Evolutionary conservation across 2,113 vertebrate genomes (phyloP), one percentile per base, ranked within the genome.

Genomic region (Dissostichus mawsoni): DNA sequence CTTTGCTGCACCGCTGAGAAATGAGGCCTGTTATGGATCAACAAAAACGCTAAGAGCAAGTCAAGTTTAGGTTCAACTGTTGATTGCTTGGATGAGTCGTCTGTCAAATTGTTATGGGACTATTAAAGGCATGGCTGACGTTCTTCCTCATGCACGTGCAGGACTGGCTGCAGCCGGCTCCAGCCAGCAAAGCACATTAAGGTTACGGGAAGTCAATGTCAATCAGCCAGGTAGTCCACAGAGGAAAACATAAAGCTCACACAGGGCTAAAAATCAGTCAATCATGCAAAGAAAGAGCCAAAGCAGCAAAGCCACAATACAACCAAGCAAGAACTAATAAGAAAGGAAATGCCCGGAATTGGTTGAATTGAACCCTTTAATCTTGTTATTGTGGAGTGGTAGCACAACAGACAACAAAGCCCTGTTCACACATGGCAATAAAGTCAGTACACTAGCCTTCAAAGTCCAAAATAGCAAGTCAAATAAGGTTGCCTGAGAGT

Each of bases 151-250:
- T 78, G 62, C 71, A 79, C 53, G 1, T 41, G 36, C 36, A 41
- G 75, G 18, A 51, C 61, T 11, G 16, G 20, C 55, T 56, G 41
- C 68, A 73, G 47, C 48, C 18, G 17, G 56, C 58, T 18, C 20
- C 20, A 1, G 51, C 55, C 58, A 25, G 78, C 70, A 76, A 44
- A 75, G 80, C 74, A 75, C 68, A 75, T 80, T 86, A 69, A 78
- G 57, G 59, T 23, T 23, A 61, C 36, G 3, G 20, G 41, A 76
- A 67, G 62, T 69, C 76, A 66, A 52, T 51, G 78, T 66, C 78
- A 69, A 36, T 74, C 51, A 77, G 70, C 14, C 36, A 71, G 75
- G 72, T 33, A 20, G 64, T 67, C 55, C 57, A 3, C 16, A 51
- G 45, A 61, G 52, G 1, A 20, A 52, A 8, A 44, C 13, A 5